These are phyloP conservation scores for Orcinus orca DNA, from an alignment of 2,113 vertebrate genomes.

Conservation along the genomic window DNA sequence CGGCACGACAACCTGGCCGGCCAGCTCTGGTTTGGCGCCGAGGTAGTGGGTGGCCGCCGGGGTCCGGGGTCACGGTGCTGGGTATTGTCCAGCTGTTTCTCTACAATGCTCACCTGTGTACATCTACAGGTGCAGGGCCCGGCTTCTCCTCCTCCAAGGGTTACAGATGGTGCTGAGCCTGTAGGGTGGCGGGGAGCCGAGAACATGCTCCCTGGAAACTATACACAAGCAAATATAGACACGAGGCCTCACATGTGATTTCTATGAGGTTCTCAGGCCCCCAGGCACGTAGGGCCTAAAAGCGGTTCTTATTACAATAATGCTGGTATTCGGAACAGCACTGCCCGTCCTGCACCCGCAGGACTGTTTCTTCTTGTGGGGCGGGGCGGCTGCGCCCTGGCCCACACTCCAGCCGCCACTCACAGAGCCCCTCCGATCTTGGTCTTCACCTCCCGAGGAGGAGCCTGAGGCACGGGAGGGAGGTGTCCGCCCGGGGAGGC, in stretches of 20 bases:
- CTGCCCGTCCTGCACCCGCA: too few relatives aligned
- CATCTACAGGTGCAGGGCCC: too few relatives aligned
- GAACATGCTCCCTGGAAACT: neutral
- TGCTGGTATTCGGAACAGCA: fast-evolving
- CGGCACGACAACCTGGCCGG: constrained; percentile 98
- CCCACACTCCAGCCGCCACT: fast-evolving
- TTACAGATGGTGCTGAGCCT: fast-evolving
- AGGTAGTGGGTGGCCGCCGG: constrained; percentile 82
- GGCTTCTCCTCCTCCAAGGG: fast-evolving
- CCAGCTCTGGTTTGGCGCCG: constrained; percentile 98
- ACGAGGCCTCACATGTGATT: fast-evolving
- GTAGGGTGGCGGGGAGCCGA: neutral
- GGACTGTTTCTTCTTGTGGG: neutral
- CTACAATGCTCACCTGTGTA: too few relatives aligned
- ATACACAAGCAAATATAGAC: neutral
- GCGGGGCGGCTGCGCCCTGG: fast-evolving
- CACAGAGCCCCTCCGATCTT: neutral
- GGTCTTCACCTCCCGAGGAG: neutral
- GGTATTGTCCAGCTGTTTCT: too few relatives aligned
- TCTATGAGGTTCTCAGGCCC: neutral
- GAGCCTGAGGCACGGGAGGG: neutral
- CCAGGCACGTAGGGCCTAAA: neutral
- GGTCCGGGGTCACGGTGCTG: fast-evolving
- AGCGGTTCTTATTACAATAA: neutral
- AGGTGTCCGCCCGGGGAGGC: too few relatives aligned